Conservation (phyloP, 1,140 invertebrate species). For the Leptinotarsa lineolata region DNA sequence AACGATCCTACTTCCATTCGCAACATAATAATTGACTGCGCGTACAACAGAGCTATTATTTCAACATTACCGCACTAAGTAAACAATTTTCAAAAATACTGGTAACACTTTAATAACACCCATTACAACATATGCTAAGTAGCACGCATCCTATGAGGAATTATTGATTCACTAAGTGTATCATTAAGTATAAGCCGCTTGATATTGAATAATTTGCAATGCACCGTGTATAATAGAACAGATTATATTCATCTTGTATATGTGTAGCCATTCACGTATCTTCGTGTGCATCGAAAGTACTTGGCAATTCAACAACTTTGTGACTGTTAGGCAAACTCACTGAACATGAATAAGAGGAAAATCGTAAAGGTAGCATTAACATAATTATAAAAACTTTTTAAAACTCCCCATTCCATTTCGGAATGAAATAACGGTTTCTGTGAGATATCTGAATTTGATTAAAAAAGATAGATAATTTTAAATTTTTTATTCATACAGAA, state of each 20-base stretch:
- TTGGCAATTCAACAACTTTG: neutral
- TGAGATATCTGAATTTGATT: too few relatives aligned
- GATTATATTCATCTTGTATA: slow-evolving; percentile 14
- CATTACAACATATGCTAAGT: slow-evolving; percentile 19
- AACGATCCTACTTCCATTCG: neutral
- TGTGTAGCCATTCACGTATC: neutral
- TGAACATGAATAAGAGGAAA: neutral
- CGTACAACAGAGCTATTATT: slow-evolving; percentile 9
- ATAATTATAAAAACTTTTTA: too few relatives aligned
- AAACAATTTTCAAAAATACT: slow-evolving; percentile 14
- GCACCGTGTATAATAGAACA: slow-evolving; percentile 14
- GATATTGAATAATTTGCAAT: slow-evolving; percentile 21
- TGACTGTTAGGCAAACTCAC: neutral
- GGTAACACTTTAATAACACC: slow-evolving; percentile 19
- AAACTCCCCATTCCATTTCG: too few relatives aligned
- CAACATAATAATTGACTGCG: neutral
- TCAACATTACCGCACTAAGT: slow-evolving; percentile 16
- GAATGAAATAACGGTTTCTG: too few relatives aligned
- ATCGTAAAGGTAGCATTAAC: neutral
- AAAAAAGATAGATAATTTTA: too few relatives aligned
- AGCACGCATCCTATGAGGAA: slow-evolving; percentile 12
- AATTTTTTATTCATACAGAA: too few relatives aligned
- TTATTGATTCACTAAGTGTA: slow-evolving; percentile 12
- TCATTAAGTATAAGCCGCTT: slow-evolving; percentile 15
- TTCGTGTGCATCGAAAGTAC: neutral